Base-by-base conservation (phyloP, 2,113 vertebrate genomes). In the Cynocephalus volans region DNA sequence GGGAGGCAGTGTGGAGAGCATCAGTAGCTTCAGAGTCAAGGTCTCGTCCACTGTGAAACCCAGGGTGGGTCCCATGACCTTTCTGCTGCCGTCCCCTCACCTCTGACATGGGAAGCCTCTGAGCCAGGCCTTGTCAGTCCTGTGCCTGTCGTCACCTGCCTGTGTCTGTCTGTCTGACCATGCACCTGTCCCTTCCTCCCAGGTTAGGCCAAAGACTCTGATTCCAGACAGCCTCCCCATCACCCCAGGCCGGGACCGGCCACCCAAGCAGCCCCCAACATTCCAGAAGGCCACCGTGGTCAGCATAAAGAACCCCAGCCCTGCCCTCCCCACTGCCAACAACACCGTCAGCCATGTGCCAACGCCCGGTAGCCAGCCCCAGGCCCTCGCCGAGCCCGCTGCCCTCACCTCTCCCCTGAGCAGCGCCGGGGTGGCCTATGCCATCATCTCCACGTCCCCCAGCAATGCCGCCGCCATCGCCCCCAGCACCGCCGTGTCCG, bases 131-230 rank as follows among this genome's bases (percentile, higher is more conserved):
- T 8, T 8, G 0, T 23, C 69, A 1, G 60, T 41, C 2, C 62
- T 0, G 0, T 3, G 50, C 31, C 80, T 73, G 3, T 1, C 28
- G 1, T 56, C n/a, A 8, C 21, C 50, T 0, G 0, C 41, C 45
- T 52, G 10, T 33, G 28, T 56, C 64, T 36, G 1, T 58, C 36
- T 31, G 4, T 50, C 98, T 96, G 67, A 96, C 93, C 10, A 0
- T 3, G 33, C 8, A 0, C n/a, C 82, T 85, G 13, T 17, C n/a
- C 85, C 82, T 98, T 88, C 90, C 50, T 87, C 62, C 75, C 97
- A 99, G 99, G 99, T 99, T 99, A 99, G 99, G 99, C 99, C 99
- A 99, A 99, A 99, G 99, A 99, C 99, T 97, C 99, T 99, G 99
- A 99, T 99, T 98, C 99, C 99, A 94, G 99, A 99, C 98, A 99